A percentile compares a stretch with the other conserved stretches of the same genome.
These are phyloP conservation scores for Heterodera carotae DNA, from an alignment of 1,140 invertebrate species.

Conservation along the genomic window DNA sequence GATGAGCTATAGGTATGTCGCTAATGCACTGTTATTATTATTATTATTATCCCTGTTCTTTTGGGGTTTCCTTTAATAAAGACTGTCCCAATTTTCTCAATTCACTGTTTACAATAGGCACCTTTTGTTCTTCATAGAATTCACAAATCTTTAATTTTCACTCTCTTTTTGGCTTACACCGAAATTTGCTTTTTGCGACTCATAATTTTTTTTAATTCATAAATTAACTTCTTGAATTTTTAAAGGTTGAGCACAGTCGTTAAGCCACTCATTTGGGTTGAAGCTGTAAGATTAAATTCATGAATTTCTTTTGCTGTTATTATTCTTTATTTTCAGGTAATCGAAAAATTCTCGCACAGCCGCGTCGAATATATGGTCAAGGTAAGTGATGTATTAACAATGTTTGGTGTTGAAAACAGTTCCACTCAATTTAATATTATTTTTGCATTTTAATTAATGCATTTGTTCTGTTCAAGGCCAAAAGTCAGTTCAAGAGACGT, in stretches of 20 bases:
- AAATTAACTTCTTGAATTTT: not conserved
- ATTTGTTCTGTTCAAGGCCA: conserved; percentile 72
- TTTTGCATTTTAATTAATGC: conserved; percentile 17
- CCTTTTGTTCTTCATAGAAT: too few species aligned
- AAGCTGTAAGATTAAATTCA: conserved; percentile 73
- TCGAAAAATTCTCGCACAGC: conserved; percentile 95
- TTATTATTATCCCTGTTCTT: too few species aligned
- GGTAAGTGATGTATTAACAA: conserved; percentile 59
- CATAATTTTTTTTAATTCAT: conserved; percentile 75
- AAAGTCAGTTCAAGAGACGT: conserved; percentile 95
- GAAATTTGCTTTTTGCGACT: too few species aligned
- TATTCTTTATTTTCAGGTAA: conserved; percentile 69
- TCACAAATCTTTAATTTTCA: too few species aligned
- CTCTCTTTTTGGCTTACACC: too few species aligned
- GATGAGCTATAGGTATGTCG: conserved; percentile 85
- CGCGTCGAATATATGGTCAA: conserved; percentile 99
- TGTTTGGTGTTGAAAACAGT: too few species aligned
- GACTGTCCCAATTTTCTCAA: too few species aligned
- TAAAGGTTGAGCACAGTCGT: conserved; percentile 78
- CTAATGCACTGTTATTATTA: too few species aligned
- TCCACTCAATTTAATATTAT: not conserved
- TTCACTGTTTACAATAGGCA: too few species aligned
- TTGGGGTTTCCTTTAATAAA: too few species aligned
- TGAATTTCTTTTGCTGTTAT: not conserved
- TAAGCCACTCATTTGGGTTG: conserved; percentile 98